Evolutionary conservation across 2,113 vertebrate genomes (phyloP), one percentile per base, ranked within the genome.

Genomic region (Zapus hudsonius): DNA sequence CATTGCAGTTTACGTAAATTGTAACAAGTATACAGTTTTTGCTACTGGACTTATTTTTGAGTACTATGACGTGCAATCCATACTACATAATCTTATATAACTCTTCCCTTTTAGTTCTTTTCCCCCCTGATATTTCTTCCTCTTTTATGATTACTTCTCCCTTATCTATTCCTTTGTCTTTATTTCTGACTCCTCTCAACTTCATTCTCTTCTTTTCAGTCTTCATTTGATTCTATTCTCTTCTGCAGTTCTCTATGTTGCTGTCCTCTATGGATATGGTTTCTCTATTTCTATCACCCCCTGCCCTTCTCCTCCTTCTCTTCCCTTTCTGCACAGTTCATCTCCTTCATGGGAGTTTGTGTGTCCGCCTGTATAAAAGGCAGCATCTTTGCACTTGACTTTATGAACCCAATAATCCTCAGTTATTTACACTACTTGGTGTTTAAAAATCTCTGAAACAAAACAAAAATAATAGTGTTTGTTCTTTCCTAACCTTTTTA

Each of bases 401-500:
- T 76, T 84, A 36, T 74, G 38, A 13, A 69, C 84, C 76, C 92
- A 94, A 93, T 78, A 40, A 47, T 90, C 27, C 83, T 92, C 57
- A 38, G 19, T 91, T 94, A 82, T 70, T 94, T 93, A 87, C 1
- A 59, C 20, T 79, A 90, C 33, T 17, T 42, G 22, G 31, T 80
- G 20, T 80, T 84, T 52, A 52, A 52, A 88, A 91, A 83, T 27
- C 70, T 84, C 64, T 86, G 80, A 73, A 95, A 93, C 36, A n/a
- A 79, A 94, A 90, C 85, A 95, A 79, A 87, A 95, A 82, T n/a
- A 52, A 83, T 76, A 74, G 66, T 67, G 93, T 94, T 44, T n/a
- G 33, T 90, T 69, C 38, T 83, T 84, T 87, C 76, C 23, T 55
- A 70, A 63, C 7, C 5, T 27, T 47, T 92, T 79, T 52, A 87